These are phyloP conservation scores for Rana temporaria DNA, from an alignment of 2,113 vertebrate genomes.

Conservation along the genomic window DNA sequence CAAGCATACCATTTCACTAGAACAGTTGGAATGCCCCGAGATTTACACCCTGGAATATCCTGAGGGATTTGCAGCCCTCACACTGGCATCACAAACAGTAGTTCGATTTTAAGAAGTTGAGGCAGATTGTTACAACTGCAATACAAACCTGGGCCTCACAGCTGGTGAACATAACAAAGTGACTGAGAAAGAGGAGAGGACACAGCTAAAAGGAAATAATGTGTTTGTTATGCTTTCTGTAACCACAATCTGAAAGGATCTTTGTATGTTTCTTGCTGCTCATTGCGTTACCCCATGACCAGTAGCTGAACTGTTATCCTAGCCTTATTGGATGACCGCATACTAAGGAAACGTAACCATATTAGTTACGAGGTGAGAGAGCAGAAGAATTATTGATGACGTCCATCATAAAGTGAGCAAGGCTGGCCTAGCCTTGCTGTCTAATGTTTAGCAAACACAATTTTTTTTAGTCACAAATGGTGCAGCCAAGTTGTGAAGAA, in stretches of 20 bases:
- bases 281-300: background rate
- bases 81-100: slow-evolving; percentile 40
- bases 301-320: background rate
- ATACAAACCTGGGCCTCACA: slow-evolving; percentile 32
- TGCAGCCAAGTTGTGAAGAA: background rate
- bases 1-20: slow-evolving; percentile 4
- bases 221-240: slow-evolving; percentile 22
- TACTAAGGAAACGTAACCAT: background rate
- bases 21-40: slow-evolving; percentile 21
- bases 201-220: slow-evolving; percentile 20
- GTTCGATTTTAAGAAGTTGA: slow-evolving; percentile 29
- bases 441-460: background rate
- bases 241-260: slow-evolving; percentile 18
- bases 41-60: slow-evolving; percentile 22
- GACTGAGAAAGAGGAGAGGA: background rate
- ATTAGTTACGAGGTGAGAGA: background rate
- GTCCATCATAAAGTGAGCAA: background rate
- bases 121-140: slow-evolving; percentile 42
- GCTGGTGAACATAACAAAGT: background rate
- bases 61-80: slow-evolving; percentile 27
- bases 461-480: background rate
- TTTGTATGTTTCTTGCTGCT: slow-evolving; percentile 3
- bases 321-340: background rate
- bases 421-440: background rate
- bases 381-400: background rate